Conservation (phyloP, 2,797 vertebrate species). For the Paratrypauchen microcephalus region DNA sequence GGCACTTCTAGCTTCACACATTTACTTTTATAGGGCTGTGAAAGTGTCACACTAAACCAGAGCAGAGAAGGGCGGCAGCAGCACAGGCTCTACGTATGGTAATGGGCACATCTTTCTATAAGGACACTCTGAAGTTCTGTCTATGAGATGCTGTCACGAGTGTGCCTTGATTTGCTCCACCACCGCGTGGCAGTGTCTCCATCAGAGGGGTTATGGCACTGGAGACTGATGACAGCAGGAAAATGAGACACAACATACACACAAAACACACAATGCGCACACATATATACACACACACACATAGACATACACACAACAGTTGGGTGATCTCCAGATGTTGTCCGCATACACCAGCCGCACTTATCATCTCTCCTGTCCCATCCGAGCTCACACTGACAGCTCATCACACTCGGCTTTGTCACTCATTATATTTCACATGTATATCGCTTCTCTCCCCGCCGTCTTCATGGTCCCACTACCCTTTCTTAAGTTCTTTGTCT, state of each 20-base stretch:
- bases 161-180: constrained; percentile 16
- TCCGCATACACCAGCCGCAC: constrained; percentile 20
- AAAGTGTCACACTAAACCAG: constrained; percentile 10
- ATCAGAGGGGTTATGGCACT: constrained; percentile 14
- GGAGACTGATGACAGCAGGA: constrained; percentile 26
- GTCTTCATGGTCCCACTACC: constrained; percentile 4
- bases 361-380: constrained; percentile 33
- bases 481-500: constrained; percentile 10
- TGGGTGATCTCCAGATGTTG: constrained; percentile 23
- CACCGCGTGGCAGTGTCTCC: constrained; percentile 4
- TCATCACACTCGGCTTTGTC: constrained; percentile 49
- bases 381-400: constrained; percentile 43
- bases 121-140: constrained; percentile 12
- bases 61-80: constrained; percentile 11
- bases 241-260: constrained; percentile 20
- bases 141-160: constrained; percentile 20
- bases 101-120: constrained; percentile 4
- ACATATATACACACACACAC: background rate
- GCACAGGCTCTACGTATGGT: constrained; percentile 11
- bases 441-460: constrained; percentile 29
- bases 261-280: background rate
- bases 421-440: constrained; percentile 55
- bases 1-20: constrained; percentile 5
- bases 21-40: constrained; percentile 12
- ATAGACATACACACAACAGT: background rate